Conservation (phyloP, 2,888 invertebrate genomes). For the Aromia moschata region DNA sequence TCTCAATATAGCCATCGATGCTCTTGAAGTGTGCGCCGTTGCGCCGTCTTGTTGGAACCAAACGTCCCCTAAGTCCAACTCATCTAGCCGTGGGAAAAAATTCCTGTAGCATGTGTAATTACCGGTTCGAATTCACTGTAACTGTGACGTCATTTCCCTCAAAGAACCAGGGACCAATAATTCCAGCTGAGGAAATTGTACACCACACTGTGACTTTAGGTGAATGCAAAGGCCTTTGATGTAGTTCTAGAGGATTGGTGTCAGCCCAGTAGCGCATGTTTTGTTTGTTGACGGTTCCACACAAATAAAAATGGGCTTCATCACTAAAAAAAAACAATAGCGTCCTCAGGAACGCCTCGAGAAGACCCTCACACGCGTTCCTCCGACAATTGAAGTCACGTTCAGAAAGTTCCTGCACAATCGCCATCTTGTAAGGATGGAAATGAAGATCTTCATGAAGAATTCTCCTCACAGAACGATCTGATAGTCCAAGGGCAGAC, state of each 20-base stretch:
- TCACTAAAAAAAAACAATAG: not conserved
- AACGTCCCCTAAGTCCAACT: not conserved
- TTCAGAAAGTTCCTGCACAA: constrained; percentile 28
- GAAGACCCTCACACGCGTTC: no score
- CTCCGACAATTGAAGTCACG: constrained; percentile 4
- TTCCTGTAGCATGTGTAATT: not conserved
- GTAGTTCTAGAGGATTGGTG: not conserved
- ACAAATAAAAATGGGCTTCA: not conserved
- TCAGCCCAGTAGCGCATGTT: not conserved
- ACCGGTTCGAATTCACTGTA: not conserved
- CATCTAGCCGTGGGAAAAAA: not conserved
- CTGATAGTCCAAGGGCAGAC: no score
- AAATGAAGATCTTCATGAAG: constrained; percentile 20
- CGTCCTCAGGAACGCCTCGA: not conserved
- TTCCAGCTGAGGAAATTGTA: not conserved
- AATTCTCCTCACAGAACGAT: constrained; percentile 14
- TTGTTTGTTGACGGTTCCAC: not conserved
- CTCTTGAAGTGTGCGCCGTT: not conserved
- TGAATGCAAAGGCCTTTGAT: no score
- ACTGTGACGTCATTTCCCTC: not conserved
- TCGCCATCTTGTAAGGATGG: constrained; percentile 25
- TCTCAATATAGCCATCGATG: not conserved
- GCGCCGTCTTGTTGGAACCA: not conserved
- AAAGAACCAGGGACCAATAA: not conserved
- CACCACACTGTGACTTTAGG: no score